Percentiles rank a stretch among this genome's conserved stretches.
Evolutionary conservation across 2,888 invertebrate species (phyloP).

Genomic region (Eilema depressum): DNA sequence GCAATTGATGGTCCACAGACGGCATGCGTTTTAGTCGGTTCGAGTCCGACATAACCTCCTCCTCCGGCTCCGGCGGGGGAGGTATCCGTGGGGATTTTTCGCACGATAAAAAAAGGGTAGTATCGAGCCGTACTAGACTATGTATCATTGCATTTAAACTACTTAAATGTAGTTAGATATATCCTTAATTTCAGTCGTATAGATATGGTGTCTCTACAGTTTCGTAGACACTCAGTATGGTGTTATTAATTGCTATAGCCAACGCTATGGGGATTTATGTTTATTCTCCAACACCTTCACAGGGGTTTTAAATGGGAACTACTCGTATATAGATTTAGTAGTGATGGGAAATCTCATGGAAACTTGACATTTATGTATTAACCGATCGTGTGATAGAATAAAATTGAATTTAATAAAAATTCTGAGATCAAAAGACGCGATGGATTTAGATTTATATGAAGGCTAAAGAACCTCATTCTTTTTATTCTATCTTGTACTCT

Average conservation of each 20-base stretch:
- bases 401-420: background rate
- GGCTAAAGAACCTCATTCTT: too few species aligned
- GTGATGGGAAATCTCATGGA: conserved; percentile 28
- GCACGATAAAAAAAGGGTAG: too few species aligned
- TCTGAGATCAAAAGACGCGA: background rate
- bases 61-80: too few species aligned
- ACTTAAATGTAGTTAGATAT: background rate
- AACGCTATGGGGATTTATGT: conserved; percentile 50
- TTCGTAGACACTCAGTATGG: conserved; percentile 49
- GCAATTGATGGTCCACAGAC: too few species aligned
- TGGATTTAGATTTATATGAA: background rate
- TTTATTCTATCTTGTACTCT: too few species aligned
- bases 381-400: background rate
- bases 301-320: conserved; percentile 35
- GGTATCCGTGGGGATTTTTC: too few species aligned
- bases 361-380: conserved; percentile 13
- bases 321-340: conserved; percentile 22
- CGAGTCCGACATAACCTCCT: too few species aligned
- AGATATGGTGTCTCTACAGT: conserved; percentile 28
- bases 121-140: too few species aligned
- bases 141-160: background rate
- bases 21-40: too few species aligned
- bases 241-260: conserved; percentile 61
- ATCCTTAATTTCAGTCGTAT: conserved; percentile 4
- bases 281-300: conserved; percentile 47